A percentile compares a stretch with the other conserved stretches of the same genome.
These are phyloP conservation scores for Drosophila leontia DNA, from an alignment of 1,140 invertebrate genomes.

Conservation along the genomic window DNA sequence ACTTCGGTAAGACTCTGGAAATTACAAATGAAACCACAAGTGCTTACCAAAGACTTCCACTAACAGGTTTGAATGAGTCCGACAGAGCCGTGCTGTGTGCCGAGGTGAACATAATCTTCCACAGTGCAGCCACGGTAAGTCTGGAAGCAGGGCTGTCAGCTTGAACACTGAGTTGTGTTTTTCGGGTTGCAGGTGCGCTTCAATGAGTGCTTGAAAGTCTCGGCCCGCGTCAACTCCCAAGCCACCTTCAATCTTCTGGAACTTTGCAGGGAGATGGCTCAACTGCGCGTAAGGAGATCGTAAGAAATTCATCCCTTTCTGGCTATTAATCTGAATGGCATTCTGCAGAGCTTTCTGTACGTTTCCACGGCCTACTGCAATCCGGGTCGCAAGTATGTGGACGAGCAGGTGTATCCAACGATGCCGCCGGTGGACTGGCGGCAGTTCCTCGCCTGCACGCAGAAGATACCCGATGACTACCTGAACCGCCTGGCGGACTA, in stretches of 20 bases:
- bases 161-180: neutral
- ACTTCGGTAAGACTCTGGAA: constrained; percentile 63
- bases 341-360: constrained; percentile 90
- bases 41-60: constrained; percentile 17
- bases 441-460: constrained; percentile 87
- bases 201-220: constrained; percentile 91
- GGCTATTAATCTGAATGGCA: neutral
- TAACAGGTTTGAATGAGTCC: constrained; percentile 87
- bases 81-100: constrained; percentile 87
- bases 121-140: constrained; percentile 93
- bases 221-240: constrained; percentile 87
- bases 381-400: constrained; percentile 89
- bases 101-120: constrained; percentile 91
- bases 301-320: neutral
- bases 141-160: constrained; percentile 19
- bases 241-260: constrained; percentile 87
- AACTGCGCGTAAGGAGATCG: constrained; percentile 87
- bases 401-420: constrained; percentile 90
- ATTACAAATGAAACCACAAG: constrained; percentile 19
- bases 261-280: constrained; percentile 88
- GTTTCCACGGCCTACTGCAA: constrained; percentile 96
- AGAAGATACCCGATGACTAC: constrained; percentile 87
- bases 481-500: constrained; percentile 86
- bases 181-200: constrained; percentile 86
- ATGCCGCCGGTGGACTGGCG: constrained; percentile 87